phyloP scores from a whole-genome alignment of 92 coral and sea anemone genomes.

The Actinostola sp. region DNA sequence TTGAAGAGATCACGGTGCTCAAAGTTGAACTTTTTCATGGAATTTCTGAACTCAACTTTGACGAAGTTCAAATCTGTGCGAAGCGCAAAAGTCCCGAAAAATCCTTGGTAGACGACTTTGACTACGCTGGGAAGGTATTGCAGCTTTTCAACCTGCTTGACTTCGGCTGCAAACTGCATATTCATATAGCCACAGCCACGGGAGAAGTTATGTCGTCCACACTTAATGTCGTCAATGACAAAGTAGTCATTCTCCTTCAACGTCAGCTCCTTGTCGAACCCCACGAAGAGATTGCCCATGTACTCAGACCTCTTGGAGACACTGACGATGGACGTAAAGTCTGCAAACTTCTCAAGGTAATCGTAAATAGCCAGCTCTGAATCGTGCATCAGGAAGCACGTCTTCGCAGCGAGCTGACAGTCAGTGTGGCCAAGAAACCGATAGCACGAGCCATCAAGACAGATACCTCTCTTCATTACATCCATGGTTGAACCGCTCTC shows the following conservation, averaged over 20 bases:
- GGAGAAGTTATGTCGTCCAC: constrained; percentile 41
- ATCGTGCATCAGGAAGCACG: constrained; percentile 43
- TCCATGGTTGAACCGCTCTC: constrained; percentile 14
- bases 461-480: constrained; percentile 39
- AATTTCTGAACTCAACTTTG: constrained; percentile 77
- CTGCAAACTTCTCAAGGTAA: constrained; percentile 33
- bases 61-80: constrained; percentile 35
- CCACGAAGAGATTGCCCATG: constrained; percentile 31
- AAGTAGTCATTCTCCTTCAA: constrained; percentile 45
- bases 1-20: constrained; percentile 16
- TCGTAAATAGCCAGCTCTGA: constrained; percentile 37
- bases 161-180: constrained; percentile 49
- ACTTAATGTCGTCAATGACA: constrained; percentile 60
- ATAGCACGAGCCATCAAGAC: constrained; percentile 51
- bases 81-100: constrained; percentile 47
- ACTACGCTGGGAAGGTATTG: constrained; percentile 47
- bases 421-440: constrained; percentile 49
- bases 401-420: constrained; percentile 39
- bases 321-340: constrained; percentile 22
- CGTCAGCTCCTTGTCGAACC: constrained; percentile 26
- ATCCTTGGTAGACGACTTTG: constrained; percentile 64
- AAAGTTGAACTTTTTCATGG: constrained; percentile 77
- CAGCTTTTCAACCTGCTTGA: constrained; percentile 36
- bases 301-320: constrained; percentile 27
- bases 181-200: constrained; percentile 74